Percentiles rank a stretch among this genome's conserved stretches.
Conservation (phyloP, 2,888 invertebrate genomes). For the Orthosia incerta region DNA sequence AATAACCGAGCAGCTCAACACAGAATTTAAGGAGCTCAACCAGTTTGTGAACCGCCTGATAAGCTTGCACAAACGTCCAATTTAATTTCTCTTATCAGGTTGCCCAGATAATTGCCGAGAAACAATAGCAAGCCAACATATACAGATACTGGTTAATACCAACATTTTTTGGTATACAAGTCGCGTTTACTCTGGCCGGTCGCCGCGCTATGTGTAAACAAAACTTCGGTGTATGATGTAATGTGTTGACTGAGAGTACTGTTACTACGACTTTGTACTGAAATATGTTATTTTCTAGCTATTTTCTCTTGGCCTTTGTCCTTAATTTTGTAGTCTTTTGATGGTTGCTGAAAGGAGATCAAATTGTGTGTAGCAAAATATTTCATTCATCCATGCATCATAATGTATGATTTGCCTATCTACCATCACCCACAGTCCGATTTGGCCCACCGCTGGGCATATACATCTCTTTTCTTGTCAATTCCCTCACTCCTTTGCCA, state of each 20-base stretch:
- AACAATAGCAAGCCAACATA: conserved; percentile 49
- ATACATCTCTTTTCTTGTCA: no score
- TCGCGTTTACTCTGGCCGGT: conserved; percentile 31
- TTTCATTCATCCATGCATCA: background rate
- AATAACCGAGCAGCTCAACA: no score
- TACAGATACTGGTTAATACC: conserved; percentile 44
- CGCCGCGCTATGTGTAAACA: conserved; percentile 52
- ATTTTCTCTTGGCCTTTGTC: conserved; percentile 9
- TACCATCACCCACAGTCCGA: no score
- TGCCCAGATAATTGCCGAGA: conserved; percentile 42
- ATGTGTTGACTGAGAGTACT: conserved; percentile 44
- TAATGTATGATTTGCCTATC: background rate
- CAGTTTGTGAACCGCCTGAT: no score
- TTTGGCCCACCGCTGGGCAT: no score
- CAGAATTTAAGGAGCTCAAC: no score
- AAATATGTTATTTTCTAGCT: conserved; percentile 22
- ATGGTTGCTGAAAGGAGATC: background rate
- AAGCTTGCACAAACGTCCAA: conserved; percentile 15
- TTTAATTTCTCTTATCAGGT: conserved; percentile 28
- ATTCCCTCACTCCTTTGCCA: background rate
- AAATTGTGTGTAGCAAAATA: background rate
- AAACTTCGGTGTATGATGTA: conserved; percentile 44
- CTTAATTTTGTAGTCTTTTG: conserved; percentile 4
- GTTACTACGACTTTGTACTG: conserved; percentile 21
- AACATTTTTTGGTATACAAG: conserved; percentile 53